Percentiles rank a stretch among this genome's conserved stretches.
phyloP scores from a whole-genome alignment of 2,113 vertebrate genomes.

The Kryptolebias marmoratus region DNA sequence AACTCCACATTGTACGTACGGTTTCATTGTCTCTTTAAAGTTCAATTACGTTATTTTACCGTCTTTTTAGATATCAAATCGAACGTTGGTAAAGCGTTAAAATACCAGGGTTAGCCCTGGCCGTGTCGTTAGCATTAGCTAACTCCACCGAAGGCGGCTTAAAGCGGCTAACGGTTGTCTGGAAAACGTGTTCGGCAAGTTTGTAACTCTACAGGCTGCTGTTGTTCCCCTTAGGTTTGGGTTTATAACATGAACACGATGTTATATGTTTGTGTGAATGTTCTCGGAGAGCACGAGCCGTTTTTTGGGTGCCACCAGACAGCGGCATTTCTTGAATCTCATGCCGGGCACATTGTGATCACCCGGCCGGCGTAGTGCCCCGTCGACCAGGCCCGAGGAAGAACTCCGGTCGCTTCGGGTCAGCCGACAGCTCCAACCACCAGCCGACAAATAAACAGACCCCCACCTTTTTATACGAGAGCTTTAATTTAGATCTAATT shows the following conservation, averaged over 20 bases:
- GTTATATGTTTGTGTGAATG: neutral
- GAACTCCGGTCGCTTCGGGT: conserved; percentile 14
- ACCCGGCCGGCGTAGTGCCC: conserved; percentile 27
- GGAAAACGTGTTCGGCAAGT: conserved; percentile 65
- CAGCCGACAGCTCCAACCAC: neutral
- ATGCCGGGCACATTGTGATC: conserved; percentile 53
- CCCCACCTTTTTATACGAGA: too few species aligned
- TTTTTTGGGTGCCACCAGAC: neutral
- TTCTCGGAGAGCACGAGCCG: neutral
- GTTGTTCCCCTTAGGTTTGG: neutral
- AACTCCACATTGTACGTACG: conserved; percentile 71
- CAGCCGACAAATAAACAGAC: neutral
- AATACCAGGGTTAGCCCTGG: conserved; percentile 36
- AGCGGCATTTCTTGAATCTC: neutral
- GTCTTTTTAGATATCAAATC: neutral
- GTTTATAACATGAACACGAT: neutral
- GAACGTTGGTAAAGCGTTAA: neutral
- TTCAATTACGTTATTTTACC: neutral
- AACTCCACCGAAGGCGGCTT: conserved; percentile 16
- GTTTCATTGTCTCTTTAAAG: neutral
- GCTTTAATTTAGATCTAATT: too few species aligned
- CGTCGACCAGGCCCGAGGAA: conserved; percentile 47
- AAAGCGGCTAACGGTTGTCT: conserved; percentile 51
- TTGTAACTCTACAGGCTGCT: neutral
- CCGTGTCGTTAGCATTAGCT: conserved; percentile 67